Percentiles rank a stretch among this genome's conserved stretches.
phyloP scores from a whole-genome alignment of 2,888 invertebrate genomes.

The Trimorus sp. region DNA sequence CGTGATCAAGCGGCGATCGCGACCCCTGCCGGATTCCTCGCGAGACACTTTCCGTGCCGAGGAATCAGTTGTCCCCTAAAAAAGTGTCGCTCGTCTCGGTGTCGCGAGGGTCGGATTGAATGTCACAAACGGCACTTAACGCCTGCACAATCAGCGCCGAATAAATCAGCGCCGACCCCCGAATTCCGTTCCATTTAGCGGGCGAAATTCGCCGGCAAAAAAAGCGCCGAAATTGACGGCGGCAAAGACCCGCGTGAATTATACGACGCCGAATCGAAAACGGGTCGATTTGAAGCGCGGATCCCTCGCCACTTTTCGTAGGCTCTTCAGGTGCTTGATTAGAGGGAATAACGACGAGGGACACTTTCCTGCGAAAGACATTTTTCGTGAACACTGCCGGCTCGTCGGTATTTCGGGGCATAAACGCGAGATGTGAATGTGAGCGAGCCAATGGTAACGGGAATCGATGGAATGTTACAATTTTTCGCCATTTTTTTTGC shows the following conservation, averaged over 20 bases:
- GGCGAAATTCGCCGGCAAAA: constrained; percentile 62
- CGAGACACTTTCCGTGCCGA: constrained; percentile 19
- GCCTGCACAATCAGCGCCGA: constrained; percentile 67
- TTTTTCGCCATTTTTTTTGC: constrained; percentile 18
- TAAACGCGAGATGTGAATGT: constrained; percentile 37
- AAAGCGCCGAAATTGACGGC: constrained; percentile 56
- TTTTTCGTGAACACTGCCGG: constrained; percentile 27
- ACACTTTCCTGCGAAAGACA: constrained; percentile 50
- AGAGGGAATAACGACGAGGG: constrained; percentile 44
- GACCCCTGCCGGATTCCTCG: constrained; percentile 36
- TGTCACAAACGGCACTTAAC: constrained; percentile 62
- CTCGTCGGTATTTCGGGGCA: constrained; percentile 34
- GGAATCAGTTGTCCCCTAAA: constrained; percentile 22
- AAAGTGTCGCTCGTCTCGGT: constrained; percentile 27
- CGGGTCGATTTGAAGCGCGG: constrained; percentile 43
- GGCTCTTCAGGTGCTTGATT: constrained; percentile 57
- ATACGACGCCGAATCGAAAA: constrained; percentile 48
- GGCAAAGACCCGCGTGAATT: constrained; percentile 52
- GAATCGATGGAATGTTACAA: constrained; percentile 38
- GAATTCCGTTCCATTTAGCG: constrained; percentile 70
- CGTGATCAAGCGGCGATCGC: constrained; percentile 29
- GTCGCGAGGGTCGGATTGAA: constrained; percentile 53
- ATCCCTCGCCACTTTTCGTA: constrained; percentile 34
- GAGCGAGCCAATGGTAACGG: background rate
- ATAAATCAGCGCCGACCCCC: constrained; percentile 70